phyloP scores from a whole-genome alignment of 2,888 invertebrate species.

The Bibio marci region DNA sequence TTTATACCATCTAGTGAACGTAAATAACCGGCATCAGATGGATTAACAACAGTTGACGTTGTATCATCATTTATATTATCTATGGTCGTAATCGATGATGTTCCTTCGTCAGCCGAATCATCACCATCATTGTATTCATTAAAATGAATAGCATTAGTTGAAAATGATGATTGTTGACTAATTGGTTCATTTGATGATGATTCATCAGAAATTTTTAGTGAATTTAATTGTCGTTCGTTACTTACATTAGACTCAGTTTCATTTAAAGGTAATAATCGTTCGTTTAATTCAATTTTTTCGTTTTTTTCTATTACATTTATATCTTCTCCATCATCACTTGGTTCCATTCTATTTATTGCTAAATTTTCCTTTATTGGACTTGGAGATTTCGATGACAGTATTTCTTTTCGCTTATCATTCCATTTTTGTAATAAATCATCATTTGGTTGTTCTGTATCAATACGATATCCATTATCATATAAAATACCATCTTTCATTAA shows the following conservation, averaged over 20 bases:
- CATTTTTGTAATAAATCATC: background rate
- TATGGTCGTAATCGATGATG: too few relatives aligned
- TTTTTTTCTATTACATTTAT: conserved; percentile 4
- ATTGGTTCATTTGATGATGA: conserved; percentile 21
- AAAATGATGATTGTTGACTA: conserved; percentile 18
- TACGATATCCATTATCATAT: conserved; percentile 24
- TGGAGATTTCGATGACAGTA: background rate
- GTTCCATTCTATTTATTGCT: background rate
- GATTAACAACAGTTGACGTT: too few relatives aligned
- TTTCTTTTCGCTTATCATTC: background rate
- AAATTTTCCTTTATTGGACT: too few relatives aligned
- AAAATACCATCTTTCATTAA: conserved; percentile 25
- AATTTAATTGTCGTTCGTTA: conserved; percentile 14
- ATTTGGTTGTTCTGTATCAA: conserved; percentile 14
- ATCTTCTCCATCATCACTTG: background rate
- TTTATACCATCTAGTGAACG: conserved; percentile 48
- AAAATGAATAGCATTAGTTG: conserved; percentile 12
- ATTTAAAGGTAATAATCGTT: conserved; percentile 8
- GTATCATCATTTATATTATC: too few relatives aligned
- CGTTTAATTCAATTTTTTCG: conserved; percentile 18
- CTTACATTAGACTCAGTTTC: conserved; percentile 14
- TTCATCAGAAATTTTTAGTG: conserved; percentile 20
- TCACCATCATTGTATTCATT: too few relatives aligned
- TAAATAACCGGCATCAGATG: conserved; percentile 28
- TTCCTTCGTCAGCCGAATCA: too few relatives aligned